A percentile compares a stretch with the other conserved stretches of the same genome.
Conservation (phyloP, 2,113 vertebrate genomes). For the Falco punctatus region DNA sequence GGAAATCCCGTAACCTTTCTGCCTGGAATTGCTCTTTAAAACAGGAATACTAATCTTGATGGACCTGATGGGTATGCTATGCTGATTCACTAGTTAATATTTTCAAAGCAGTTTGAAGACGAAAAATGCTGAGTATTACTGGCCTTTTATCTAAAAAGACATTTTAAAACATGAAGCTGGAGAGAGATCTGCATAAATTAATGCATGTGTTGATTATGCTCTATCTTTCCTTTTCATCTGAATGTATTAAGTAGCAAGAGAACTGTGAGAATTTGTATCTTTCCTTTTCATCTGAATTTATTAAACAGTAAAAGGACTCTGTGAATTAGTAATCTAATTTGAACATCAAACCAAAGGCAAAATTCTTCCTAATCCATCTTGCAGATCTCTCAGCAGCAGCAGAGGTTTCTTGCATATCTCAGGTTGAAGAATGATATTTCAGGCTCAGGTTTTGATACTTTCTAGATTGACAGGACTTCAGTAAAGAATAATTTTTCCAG, state of each 20-base stretch:
- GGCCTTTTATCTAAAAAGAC: constrained; percentile 65
- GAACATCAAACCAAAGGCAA: constrained; percentile 69
- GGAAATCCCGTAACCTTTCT: not conserved
- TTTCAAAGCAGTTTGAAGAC: constrained; percentile 66
- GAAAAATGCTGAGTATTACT: constrained; percentile 63
- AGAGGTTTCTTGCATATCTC: constrained; percentile 9
- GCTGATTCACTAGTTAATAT: constrained; percentile 7
- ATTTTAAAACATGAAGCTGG: constrained; percentile 54
- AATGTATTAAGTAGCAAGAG: constrained; percentile 53
- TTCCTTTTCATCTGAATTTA: constrained; percentile 66
- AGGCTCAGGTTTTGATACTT: not conserved
- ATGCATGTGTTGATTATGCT: constrained; percentile 52
- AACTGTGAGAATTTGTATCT: constrained; percentile 68
- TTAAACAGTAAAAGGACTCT: constrained; percentile 53
- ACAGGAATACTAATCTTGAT: constrained; percentile 5
- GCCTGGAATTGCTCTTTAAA: not conserved
- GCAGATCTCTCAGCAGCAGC: not conserved
- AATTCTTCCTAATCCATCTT: constrained; percentile 42
- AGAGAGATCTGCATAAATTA: constrained; percentile 72
- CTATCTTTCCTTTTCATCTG: constrained; percentile 68
- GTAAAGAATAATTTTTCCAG: not conserved
- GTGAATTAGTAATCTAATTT: constrained; percentile 68
- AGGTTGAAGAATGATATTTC: constrained; percentile 33
- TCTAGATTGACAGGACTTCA: not conserved
- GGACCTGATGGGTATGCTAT: not conserved